A percentile compares a stretch with the other conserved stretches of the same genome.
phyloP scores from a whole-genome alignment of 1,140 invertebrate species.

The Bilobella aurantiaca region DNA sequence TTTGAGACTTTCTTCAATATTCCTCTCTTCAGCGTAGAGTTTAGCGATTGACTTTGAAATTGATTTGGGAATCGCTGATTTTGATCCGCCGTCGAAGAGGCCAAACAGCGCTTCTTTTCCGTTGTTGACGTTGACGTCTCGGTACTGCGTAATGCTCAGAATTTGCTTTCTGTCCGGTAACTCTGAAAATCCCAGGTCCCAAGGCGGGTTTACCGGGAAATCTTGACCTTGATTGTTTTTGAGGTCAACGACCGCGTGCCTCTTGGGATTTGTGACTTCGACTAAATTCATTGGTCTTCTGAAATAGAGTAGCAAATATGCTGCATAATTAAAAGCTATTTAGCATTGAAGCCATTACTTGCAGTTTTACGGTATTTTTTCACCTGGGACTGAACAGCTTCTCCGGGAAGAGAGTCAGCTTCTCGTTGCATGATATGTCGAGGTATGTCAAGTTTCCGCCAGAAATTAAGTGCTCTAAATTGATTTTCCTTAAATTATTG shows the following conservation, averaged over 20 bases:
- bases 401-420: constrained; percentile 38
- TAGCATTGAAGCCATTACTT: neutral
- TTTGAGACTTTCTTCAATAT: constrained; percentile 61
- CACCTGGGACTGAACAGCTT: constrained; percentile 30
- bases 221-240: constrained; percentile 24
- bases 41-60: constrained; percentile 63
- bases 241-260: neutral
- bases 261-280: constrained; percentile 51
- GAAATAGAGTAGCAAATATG: constrained; percentile 7
- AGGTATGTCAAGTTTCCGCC: constrained; percentile 65
- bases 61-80: constrained; percentile 53
- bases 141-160: constrained; percentile 61
- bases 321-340: neutral
- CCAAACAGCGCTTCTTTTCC: constrained; percentile 63
- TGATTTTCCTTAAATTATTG: constrained; percentile 66
- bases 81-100: constrained; percentile 61
- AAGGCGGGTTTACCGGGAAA: constrained; percentile 50
- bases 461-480: constrained; percentile 61
- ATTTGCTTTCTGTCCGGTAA: constrained; percentile 57
- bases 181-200: constrained; percentile 72
- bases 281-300: constrained; percentile 63
- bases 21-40: constrained; percentile 62
- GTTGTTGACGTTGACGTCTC: constrained; percentile 63
- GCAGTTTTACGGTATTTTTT: constrained; percentile 1
- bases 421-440: constrained; percentile 69